Percentiles rank a stretch among this genome's conserved stretches.
Conservation (phyloP, 2,888 invertebrate genomes). For the Diogma glabrata region DNA sequence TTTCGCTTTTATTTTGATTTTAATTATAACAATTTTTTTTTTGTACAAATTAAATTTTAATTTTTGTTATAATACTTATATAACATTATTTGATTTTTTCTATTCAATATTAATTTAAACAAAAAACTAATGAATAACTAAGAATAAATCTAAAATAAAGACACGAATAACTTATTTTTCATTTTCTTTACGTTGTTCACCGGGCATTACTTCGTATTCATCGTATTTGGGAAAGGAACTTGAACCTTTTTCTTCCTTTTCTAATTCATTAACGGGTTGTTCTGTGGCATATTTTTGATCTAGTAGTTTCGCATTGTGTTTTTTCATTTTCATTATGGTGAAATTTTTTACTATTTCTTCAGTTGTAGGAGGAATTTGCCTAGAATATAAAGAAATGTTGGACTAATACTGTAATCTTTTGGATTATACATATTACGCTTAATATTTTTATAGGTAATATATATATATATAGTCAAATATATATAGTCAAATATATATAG, state of each 20-base stretch:
- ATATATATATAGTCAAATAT: too few species aligned
- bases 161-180: too few species aligned
- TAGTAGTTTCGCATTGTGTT: conserved; percentile 59
- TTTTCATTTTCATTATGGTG: conserved; percentile 58
- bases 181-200: conserved; percentile 21
- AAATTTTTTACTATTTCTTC: conserved; percentile 62
- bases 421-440: too few species aligned
- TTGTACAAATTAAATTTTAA: conserved; percentile 9
- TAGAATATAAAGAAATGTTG: conserved; percentile 21
- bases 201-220: conserved; percentile 45
- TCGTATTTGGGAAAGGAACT: conserved; percentile 34
- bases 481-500: too few species aligned
- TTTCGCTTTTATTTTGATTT: not conserved
- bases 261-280: conserved; percentile 35
- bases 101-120: too few species aligned
- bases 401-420: not conserved
- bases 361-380: conserved; percentile 52
- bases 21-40: conserved; percentile 1
- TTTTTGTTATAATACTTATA: too few species aligned
- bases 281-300: conserved; percentile 43
- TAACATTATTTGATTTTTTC: too few species aligned
- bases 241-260: conserved; percentile 28
- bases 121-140: conserved; percentile 6
- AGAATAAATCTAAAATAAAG: conserved; percentile 1
- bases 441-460: too few species aligned